Base-by-base conservation (phyloP, 2,797 vertebrate species). In the Arremon aurantiirostris region DNA sequence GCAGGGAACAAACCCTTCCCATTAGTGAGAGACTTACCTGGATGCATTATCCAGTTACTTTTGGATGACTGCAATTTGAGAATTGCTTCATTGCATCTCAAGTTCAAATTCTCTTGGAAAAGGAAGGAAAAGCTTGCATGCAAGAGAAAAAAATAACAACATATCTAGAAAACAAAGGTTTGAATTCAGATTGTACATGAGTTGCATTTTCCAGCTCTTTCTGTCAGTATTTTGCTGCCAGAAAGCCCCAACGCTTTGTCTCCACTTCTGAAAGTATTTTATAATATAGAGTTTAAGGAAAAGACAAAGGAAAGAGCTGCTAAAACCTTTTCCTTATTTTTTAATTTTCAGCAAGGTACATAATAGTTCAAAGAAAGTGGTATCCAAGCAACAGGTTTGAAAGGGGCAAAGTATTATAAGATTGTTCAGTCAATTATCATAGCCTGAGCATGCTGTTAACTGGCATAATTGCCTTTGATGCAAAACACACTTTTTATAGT, bases 311-410 rank as follows among this genome's bases (percentile, higher is more conserved):
- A 84, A 93, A 88, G 52, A 79, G 52, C 63, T 82, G 56, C 59
- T 93, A 79, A 93, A 96, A 71, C 28, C 61, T 87, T 92, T 83
- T 56, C 63, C 93, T 91, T 81, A 68, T 39, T 69, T 56, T 41
- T 90, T 89, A 72, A 86, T 94, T 94, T 94, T 86, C 89, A 79
- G 42, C 44, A 95, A 94, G 82, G 93, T 93, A 93, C 87, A 92
- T 78, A 87, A 87, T 55, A 93, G 75, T 92, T 94, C 75, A 89
- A 93, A 91, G 82, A 94, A 95, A 91, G 60, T 88, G 95, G 95
- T 97, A 95, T 94, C 96, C 95, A 97, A 97, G 96, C 96, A 97
- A 97, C 96, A 94, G 70, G 94, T 96, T 93, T 97, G 91, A 94
- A 96, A 91, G 85, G 77, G 85, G 70, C 82, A 94, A 95, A 89